Conservation (phyloP, 1,140 invertebrate genomes). For the Homalodisca vitripennis region DNA sequence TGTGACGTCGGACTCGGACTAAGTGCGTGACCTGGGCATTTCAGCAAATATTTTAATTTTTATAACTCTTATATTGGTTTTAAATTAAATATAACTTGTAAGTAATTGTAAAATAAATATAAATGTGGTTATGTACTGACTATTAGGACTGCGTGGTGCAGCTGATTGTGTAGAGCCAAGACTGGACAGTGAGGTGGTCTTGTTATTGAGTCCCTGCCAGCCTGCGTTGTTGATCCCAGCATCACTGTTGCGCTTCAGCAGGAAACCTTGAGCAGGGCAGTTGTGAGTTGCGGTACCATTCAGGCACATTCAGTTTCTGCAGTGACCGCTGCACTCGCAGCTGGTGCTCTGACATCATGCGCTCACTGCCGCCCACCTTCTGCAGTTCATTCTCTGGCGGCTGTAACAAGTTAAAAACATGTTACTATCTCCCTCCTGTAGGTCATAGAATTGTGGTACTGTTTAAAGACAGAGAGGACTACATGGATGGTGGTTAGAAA, state of each 20-base stretch:
- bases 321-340: constrained; percentile 87
- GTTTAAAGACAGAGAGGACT: too few relatives aligned
- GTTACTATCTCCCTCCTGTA: too few relatives aligned
- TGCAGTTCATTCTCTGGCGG: constrained; percentile 91
- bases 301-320: constrained; percentile 89
- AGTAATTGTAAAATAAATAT: neutral
- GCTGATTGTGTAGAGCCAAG: constrained; percentile 52
- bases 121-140: constrained; percentile 21
- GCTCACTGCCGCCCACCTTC: constrained; percentile 68
- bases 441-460: too few relatives aligned
- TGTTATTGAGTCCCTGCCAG: constrained; percentile 72
- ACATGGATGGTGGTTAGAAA: too few relatives aligned
- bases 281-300: constrained; percentile 89
- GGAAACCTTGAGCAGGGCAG: constrained; percentile 56
- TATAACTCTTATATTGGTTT: too few relatives aligned
- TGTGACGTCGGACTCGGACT: constrained; percentile 53
- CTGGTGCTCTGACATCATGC: constrained; percentile 86
- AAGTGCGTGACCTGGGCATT: constrained; percentile 34
- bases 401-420: constrained; percentile 58
- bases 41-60: neutral
- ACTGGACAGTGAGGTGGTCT: constrained; percentile 74
- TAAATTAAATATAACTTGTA: too few relatives aligned
- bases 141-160: constrained; percentile 45
- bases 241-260: constrained; percentile 63
- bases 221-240: constrained; percentile 53